These are phyloP conservation scores for Vannuccia rotundouncinata DNA, from an alignment of 2,888 invertebrate species.

Conservation along the genomic window DNA sequence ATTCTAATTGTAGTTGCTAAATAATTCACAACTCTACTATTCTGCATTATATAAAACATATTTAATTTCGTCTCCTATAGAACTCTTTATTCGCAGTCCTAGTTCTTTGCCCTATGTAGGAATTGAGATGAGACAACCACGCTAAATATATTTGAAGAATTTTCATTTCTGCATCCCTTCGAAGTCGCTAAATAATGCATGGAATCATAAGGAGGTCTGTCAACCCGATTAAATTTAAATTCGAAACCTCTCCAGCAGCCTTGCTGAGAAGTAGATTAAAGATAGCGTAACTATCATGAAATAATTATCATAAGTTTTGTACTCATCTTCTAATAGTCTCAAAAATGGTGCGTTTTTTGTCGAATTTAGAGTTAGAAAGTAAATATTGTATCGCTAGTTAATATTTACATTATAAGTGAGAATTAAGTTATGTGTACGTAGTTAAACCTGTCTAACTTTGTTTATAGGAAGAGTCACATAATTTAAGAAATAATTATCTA, in stretches of 20 bases:
- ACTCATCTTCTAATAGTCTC: background rate
- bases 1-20: background rate
- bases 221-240: constrained; percentile 14
- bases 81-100: too few relatives aligned
- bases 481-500: too few relatives aligned
- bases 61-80: too few relatives aligned
- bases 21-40: background rate
- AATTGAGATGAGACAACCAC: background rate
- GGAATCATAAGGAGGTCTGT: background rate
- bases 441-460: too few relatives aligned
- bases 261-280: background rate
- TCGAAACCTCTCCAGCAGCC: background rate
- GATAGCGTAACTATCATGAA: background rate
- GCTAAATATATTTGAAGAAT: too few relatives aligned
- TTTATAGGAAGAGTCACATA: too few relatives aligned
- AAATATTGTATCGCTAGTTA: too few relatives aligned
- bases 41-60: background rate
- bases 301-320: constrained; percentile 16
- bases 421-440: too few relatives aligned
- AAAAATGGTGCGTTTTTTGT: too few relatives aligned
- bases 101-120: too few relatives aligned
- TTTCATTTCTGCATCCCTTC: background rate
- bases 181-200: constrained; percentile 13
- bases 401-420: too few relatives aligned
- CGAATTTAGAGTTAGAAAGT: too few relatives aligned